These are phyloP conservation scores for Monomorium pharaonis DNA, from an alignment of 1,140 invertebrate genomes.

Conservation along the genomic window DNA sequence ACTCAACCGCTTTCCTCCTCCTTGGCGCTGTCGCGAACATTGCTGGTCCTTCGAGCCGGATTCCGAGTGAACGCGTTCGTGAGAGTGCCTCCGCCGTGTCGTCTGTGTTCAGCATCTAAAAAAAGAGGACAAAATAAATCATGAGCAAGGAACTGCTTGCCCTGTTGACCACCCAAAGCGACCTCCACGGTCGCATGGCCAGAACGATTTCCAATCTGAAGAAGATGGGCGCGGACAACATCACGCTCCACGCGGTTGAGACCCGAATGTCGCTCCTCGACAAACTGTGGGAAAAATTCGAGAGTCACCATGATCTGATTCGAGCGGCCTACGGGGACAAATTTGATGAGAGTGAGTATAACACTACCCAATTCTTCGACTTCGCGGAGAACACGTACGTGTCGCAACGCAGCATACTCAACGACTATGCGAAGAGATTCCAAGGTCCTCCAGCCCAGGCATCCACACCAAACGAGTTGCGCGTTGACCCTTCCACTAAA, in stretches of 20 bases:
- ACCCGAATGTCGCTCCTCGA: neutral
- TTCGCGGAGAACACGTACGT: neutral
- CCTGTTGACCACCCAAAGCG: neutral
- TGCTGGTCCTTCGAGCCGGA: too few species aligned
- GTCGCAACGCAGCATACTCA: neutral
- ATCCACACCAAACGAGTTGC: too few species aligned
- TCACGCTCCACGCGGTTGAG: neutral
- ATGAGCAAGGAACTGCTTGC: neutral
- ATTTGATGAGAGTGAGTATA: neutral
- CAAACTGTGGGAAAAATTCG: neutral
- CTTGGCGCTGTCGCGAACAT: too few species aligned
- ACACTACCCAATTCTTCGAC: neutral
- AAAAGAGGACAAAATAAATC: neutral
- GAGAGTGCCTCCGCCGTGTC: too few species aligned
- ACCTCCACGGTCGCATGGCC: neutral
- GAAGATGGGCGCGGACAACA: neutral
- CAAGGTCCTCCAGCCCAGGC: too few species aligned
- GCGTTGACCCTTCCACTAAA: neutral
- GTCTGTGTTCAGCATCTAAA: too few species aligned
- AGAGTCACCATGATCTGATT: neutral
- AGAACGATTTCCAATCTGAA: neutral
- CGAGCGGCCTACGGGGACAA: neutral
- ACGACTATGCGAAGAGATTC: neutral
- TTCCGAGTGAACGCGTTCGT: too few species aligned
- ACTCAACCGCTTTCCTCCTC: too few species aligned